phyloP scores from a whole-genome alignment of 2,113 vertebrate species.

The Paracanthobrama guichenoti region DNA sequence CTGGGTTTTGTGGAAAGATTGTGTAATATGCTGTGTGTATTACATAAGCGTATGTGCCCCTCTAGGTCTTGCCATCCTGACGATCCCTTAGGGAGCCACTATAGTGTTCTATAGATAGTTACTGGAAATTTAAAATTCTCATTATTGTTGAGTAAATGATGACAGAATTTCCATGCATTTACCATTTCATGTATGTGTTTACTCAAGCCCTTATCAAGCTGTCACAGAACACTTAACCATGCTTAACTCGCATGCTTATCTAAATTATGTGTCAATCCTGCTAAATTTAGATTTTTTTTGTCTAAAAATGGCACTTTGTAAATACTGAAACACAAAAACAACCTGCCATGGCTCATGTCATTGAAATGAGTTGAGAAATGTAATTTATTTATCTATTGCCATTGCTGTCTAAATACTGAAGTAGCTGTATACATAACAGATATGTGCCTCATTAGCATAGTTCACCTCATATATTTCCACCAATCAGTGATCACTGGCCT shows the following conservation, averaged over 20 bases:
- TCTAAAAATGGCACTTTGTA: slow-evolving; percentile 8
- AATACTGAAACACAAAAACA: background rate
- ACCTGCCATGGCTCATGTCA: background rate
- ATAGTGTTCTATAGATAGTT: background rate
- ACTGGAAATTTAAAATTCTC: background rate
- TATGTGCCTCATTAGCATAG: background rate
- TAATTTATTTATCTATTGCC: background rate
- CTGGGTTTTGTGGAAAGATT: background rate
- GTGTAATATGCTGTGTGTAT: slow-evolving; percentile 42
- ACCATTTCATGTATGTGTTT: background rate
- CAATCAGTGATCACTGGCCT: slow-evolving; percentile 39
- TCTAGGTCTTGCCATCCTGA: background rate
- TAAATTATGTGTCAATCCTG: background rate
- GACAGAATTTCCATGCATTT: background rate
- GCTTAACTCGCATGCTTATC: background rate
- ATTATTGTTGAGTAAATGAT: background rate
- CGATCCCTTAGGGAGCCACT: too few species aligned
- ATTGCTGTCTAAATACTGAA: background rate
- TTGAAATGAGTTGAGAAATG: background rate
- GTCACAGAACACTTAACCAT: background rate
- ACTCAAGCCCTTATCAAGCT: too few species aligned
- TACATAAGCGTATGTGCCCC: slow-evolving; percentile 39
- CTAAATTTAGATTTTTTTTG: background rate
- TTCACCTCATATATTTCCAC: slow-evolving; percentile 17
- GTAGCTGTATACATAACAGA: background rate